Evolutionary conservation across 1,140 invertebrate species (phyloP).

Genomic region (Charaxes varanes): DNA sequence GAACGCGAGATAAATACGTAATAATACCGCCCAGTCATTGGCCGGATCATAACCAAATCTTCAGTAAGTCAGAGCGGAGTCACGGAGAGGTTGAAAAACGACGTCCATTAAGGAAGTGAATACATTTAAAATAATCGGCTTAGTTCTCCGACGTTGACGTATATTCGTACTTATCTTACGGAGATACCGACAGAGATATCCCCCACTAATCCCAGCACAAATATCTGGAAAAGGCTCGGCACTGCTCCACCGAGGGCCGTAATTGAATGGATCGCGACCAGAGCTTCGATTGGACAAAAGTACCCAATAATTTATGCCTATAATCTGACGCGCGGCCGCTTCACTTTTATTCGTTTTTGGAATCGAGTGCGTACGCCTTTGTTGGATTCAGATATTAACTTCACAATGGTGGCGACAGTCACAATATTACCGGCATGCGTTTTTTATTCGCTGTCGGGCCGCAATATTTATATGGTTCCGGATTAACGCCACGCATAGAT

Average conservation of each 20-base stretch:
- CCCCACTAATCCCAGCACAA: slow-evolving; percentile 68
- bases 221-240: slow-evolving; percentile 68
- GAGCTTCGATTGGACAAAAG: slow-evolving; percentile 65
- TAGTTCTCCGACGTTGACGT: slow-evolving; percentile 72
- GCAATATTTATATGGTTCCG: slow-evolving; percentile 42
- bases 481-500: slow-evolving; percentile 36
- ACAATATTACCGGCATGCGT: slow-evolving; percentile 53
- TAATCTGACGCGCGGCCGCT: slow-evolving; percentile 64
- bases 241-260: slow-evolving; percentile 50
- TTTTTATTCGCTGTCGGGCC: slow-evolving; percentile 49
- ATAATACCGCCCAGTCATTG: slow-evolving; percentile 60
- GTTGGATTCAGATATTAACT: slow-evolving; percentile 60
- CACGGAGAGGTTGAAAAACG: slow-evolving; percentile 63
- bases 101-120: slow-evolving; percentile 73
- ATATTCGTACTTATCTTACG: slow-evolving; percentile 72
- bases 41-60: slow-evolving; percentile 70
- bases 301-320: slow-evolving; percentile 70
- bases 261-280: slow-evolving; percentile 61
- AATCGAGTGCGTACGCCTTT: slow-evolving; percentile 55
- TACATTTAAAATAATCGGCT: slow-evolving; percentile 75
- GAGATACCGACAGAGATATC: slow-evolving; percentile 71
- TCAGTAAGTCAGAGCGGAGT: slow-evolving; percentile 55
- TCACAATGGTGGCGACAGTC: slow-evolving; percentile 54
- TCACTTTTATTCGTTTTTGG: slow-evolving; percentile 54
- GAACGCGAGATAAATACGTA: slow-evolving; percentile 46